phyloP scores from a whole-genome alignment of 2,113 vertebrate species.

The Brachyhypopomus gauderio region DNA sequence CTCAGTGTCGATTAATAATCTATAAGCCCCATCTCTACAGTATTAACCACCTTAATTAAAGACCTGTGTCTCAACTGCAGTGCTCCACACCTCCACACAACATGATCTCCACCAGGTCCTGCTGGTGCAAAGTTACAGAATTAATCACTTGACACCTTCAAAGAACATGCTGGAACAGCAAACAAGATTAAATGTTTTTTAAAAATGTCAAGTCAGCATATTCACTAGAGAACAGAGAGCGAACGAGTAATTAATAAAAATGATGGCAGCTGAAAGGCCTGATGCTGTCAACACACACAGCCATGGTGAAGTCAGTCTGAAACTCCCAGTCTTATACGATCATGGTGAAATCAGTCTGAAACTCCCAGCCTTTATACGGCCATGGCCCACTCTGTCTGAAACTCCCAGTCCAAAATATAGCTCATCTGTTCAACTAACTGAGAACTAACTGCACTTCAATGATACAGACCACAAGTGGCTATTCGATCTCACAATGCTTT shows the following conservation, averaged over 20 bases:
- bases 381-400: background rate
- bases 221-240: background rate
- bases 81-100: too few relatives aligned
- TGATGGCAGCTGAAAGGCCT: background rate
- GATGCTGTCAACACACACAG: background rate
- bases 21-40: background rate
- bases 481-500: background rate
- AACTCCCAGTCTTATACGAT: background rate
- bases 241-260: background rate
- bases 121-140: too few relatives aligned
- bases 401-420: background rate
- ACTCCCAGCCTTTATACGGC: background rate
- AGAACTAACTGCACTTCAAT: background rate
- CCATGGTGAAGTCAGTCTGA: background rate
- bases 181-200: background rate
- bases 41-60: background rate
- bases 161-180: background rate
- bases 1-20: slow-evolving; percentile 34
- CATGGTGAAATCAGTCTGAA: background rate
- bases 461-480: background rate
- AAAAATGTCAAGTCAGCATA: background rate
- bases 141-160: background rate
- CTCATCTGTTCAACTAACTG: background rate
- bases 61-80: background rate
- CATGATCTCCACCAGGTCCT: too few relatives aligned